Percentiles rank a stretch among this genome's conserved stretches.
Evolutionary conservation across 2,888 invertebrate genomes (phyloP).

Genomic region (Latrodectus hesperus): DNA sequence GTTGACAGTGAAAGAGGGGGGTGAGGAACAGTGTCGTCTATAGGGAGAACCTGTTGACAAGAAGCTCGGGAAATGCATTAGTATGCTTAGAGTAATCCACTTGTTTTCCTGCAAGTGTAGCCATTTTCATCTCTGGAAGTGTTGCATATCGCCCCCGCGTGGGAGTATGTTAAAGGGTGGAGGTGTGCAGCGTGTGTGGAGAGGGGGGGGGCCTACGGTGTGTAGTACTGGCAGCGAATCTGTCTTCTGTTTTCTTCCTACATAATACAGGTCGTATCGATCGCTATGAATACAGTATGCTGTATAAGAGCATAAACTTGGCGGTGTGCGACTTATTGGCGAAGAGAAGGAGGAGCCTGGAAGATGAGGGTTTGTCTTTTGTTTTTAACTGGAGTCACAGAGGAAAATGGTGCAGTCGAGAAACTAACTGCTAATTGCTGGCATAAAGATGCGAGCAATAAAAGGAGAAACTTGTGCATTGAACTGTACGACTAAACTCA

Average conservation of each 20-base stretch:
- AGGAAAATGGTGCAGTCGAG: no score
- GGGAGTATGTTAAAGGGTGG: background rate
- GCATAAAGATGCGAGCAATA: no score
- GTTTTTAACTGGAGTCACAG: no score
- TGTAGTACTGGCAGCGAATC: constrained; percentile 49
- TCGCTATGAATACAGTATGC: constrained; percentile 9
- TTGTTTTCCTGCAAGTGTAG: constrained; percentile 61
- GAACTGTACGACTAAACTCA: no score
- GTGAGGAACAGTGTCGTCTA: constrained; percentile 16
- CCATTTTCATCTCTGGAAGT: constrained; percentile 53
- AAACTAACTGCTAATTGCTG: no score
- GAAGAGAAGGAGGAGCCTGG: no score
- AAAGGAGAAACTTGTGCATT: no score
- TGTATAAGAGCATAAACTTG: no score
- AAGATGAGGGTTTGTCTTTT: no score
- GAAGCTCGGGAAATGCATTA: constrained; percentile 52
- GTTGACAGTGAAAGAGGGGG: background rate
- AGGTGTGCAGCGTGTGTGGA: background rate
- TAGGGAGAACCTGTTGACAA: constrained; percentile 63
- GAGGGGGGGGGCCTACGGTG: background rate
- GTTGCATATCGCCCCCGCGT: background rate
- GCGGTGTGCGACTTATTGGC: no score
- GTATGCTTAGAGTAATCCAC: constrained; percentile 63
- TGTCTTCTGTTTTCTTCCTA: constrained; percentile 60
- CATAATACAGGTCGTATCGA: constrained; percentile 54